These are phyloP conservation scores for Heterodera schachtii DNA, from an alignment of 1,140 invertebrate species.

Conservation along the genomic window DNA sequence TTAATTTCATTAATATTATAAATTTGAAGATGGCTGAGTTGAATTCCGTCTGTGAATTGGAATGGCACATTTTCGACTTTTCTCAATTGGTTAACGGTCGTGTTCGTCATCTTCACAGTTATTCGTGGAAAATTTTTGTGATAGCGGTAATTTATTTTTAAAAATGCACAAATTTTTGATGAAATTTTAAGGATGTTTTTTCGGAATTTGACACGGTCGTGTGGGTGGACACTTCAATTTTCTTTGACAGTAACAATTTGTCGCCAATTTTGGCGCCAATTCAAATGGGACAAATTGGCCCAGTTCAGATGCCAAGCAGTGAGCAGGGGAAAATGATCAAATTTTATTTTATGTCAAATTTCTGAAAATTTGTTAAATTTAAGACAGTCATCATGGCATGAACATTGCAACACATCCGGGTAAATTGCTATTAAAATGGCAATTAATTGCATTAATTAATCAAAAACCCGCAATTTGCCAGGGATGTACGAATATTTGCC, in stretches of 20 bases:
- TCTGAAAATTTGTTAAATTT: too few species aligned
- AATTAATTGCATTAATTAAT: too few species aligned
- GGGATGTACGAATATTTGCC: constrained; percentile 26
- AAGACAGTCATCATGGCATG: neutral
- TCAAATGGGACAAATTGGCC: constrained; percentile 18
- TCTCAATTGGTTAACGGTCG: constrained; percentile 17
- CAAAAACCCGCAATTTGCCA: too few species aligned
- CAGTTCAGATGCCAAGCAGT: constrained; percentile 29
- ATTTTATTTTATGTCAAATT: too few species aligned
- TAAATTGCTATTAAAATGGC: too few species aligned
- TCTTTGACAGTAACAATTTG: constrained; percentile 19
- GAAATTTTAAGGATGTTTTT: constrained; percentile 26
- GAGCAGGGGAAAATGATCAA: neutral
- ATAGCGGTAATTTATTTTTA: constrained; percentile 24
- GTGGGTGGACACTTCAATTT: constrained; percentile 33
- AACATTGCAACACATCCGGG: too few species aligned
- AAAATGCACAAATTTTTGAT: too few species aligned
- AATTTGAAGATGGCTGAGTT: too few species aligned
- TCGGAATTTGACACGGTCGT: constrained; percentile 26
- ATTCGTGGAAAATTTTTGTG: constrained; percentile 37
- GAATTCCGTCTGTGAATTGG: constrained; percentile 30
- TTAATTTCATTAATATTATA: too few species aligned
- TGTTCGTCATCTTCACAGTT: constrained; percentile 33
- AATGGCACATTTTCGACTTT: constrained; percentile 31
- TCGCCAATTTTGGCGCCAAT: constrained; percentile 23